Evolutionary conservation across 2,888 invertebrate genomes (phyloP), one percentile per base, ranked within the genome.

Genomic region (Plemyria rubiginata): DNA sequence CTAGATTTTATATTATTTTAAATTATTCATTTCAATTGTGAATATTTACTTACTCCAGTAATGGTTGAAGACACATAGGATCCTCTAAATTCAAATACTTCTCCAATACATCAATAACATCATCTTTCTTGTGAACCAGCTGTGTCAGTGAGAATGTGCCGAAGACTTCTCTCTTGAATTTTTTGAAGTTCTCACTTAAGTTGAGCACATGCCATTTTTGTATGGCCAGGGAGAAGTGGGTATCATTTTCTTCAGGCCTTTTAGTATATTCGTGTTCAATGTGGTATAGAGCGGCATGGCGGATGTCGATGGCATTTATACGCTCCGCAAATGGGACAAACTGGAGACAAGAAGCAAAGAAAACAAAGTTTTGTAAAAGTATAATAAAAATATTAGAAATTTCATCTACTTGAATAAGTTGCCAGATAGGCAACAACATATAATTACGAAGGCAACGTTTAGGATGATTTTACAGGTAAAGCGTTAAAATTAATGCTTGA

Each of bases 191-290:
- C 73, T 97, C 95, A 0, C 98, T 96, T 67, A 97, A 94, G 87
- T 99, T 98, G 22, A 98, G 94, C 2, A 96, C 96, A 78, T 95
- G 95, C 98, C 98, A 99, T 93, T 98, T 98, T 68, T 95, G 95
- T 22, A 98, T 84, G 0, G 97, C 95, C 82, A 97, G 95, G 74
- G 95, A 94, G 83, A 99, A 98, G 81, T 95, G 96, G 0, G 98
- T 97, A 77, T 95, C 95, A 54, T 94, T 90, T 56, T 95, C 95
- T 71, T 95, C 96, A 7, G 95, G 95, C 9, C 94, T 93, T 69
- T 95, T 94, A 59, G 96, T 95, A 82, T 97, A 95, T 70, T 94
- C 94, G 85, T 97, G 97, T 32, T 95, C 95, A 54, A 98, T 95
- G 76, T 96, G 96, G 81, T 98, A 98, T 43, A 98, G 95, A 1